phyloP scores from a whole-genome alignment of 1,140 invertebrate genomes.

The Micrasema minimum region DNA sequence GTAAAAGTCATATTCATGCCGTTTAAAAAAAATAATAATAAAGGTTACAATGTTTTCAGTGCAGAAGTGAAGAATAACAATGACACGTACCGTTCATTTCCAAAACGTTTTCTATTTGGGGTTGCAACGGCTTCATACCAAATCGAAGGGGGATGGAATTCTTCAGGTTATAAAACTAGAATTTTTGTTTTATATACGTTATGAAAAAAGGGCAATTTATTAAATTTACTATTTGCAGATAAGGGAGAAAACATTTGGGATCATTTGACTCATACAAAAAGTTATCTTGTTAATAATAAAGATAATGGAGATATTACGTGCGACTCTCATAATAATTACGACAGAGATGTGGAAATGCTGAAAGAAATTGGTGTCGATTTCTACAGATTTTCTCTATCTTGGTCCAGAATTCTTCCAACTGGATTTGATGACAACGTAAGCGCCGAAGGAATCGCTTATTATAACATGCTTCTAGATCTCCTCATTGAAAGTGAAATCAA shows the following conservation, averaged over 20 bases:
- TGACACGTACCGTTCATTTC: conserved; percentile 59
- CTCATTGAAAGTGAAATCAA: conserved; percentile 62
- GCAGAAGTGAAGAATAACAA: neutral
- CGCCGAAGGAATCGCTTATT: conserved; percentile 66
- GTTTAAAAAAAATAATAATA: no score
- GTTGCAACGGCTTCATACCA: conserved; percentile 71
- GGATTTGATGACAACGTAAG: conserved; percentile 63
- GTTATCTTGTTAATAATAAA: conserved; percentile 61
- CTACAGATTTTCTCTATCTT: conserved; percentile 69
- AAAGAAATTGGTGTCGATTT: conserved; percentile 62
- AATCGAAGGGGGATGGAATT: conserved; percentile 73
- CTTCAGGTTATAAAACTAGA: conserved; percentile 61
- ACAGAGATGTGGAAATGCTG: conserved; percentile 68
- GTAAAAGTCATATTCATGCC: no score
- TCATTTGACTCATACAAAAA: conserved; percentile 57
- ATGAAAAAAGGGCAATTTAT: neutral
- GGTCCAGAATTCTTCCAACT: conserved; percentile 66
- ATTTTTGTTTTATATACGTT: neutral
- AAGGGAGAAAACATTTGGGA: conserved; percentile 67
- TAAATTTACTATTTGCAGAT: conserved; percentile 55
- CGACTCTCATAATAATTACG: conserved; percentile 60
- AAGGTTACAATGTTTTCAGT: conserved; percentile 17
- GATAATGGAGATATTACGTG: conserved; percentile 62
- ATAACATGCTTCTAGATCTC: conserved; percentile 66
- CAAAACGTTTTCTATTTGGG: conserved; percentile 69